Evolutionary conservation across 1,140 invertebrate species (phyloP).

Genomic region (Sipha flava): DNA sequence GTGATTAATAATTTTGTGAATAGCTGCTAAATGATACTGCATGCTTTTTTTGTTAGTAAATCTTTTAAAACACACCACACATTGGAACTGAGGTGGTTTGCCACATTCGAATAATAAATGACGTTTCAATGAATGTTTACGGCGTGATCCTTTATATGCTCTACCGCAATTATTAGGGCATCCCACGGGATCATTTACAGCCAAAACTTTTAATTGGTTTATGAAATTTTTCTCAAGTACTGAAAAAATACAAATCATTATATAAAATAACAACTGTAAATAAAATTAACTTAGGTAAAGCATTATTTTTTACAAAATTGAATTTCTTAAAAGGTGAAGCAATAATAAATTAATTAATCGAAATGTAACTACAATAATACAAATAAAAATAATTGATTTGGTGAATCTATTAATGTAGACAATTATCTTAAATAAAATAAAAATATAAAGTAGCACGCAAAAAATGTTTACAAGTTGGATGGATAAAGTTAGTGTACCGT

Average conservation of each 20-base stretch:
- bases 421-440: too few relatives aligned
- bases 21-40: neutral
- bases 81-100: conserved; percentile 47
- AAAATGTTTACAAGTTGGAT: too few relatives aligned
- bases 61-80: conserved; percentile 43
- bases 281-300: neutral
- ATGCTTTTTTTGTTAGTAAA: conserved; percentile 20
- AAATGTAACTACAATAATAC: neutral
- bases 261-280: neutral
- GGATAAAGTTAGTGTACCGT: too few relatives aligned
- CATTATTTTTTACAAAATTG: neutral
- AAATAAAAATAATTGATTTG: neutral
- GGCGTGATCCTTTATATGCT: conserved; percentile 33
- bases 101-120: conserved; percentile 51
- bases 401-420: too few relatives aligned
- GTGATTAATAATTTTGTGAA: neutral
- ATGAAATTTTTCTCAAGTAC: neutral
- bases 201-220: neutral
- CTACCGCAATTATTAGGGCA: conserved; percentile 29
- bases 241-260: neutral
- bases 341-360: neutral
- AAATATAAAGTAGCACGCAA: too few relatives aligned
- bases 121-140: conserved; percentile 46
- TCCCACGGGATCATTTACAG: neutral
- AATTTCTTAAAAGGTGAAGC: neutral